A percentile compares a stretch with the other conserved stretches of the same genome.
Evolutionary conservation across 1,140 invertebrate genomes (phyloP).

Genomic region (Drosophila erecta): DNA sequence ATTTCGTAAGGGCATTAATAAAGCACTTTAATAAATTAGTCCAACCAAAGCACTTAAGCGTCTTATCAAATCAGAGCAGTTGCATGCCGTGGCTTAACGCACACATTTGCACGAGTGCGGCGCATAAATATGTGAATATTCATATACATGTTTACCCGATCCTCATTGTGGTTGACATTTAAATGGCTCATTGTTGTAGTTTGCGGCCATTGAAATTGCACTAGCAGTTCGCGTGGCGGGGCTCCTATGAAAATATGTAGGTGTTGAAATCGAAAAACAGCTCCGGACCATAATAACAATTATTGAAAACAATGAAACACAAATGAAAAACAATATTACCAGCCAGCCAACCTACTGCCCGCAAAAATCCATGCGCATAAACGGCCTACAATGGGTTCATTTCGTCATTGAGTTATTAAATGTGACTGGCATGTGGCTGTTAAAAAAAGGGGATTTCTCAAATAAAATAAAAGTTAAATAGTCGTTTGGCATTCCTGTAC

Average conservation of each 20-base stretch:
- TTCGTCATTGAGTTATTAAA: conserved; percentile 5
- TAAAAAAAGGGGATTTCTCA: background rate
- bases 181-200: conserved; percentile 39
- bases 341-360: conserved; percentile 9
- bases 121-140: conserved; percentile 35
- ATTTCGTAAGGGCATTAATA: conserved; percentile 67
- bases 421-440: background rate
- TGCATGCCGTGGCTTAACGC: conserved; percentile 39
- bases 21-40: conserved; percentile 78
- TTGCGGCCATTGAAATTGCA: conserved; percentile 48
- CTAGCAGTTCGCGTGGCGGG: conserved; percentile 6
- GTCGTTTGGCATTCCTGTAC: too few species aligned
- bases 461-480: too few species aligned
- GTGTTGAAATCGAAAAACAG: conserved; percentile 43
- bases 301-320: conserved; percentile 77
- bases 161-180: conserved; percentile 46
- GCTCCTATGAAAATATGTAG: conserved; percentile 64
- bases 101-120: conserved; percentile 12
- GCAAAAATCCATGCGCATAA: conserved; percentile 28
- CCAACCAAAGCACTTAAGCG: conserved; percentile 50
- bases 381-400: conserved; percentile 35
- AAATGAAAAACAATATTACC: conserved; percentile 77
- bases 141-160: conserved; percentile 37
- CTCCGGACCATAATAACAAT: conserved; percentile 72
- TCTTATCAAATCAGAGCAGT: conserved; percentile 54